Evolutionary conservation across 35 echinoderm and acorn worm genomes (phyloP).

Genomic region (Ophiothrix spiculata): DNA sequence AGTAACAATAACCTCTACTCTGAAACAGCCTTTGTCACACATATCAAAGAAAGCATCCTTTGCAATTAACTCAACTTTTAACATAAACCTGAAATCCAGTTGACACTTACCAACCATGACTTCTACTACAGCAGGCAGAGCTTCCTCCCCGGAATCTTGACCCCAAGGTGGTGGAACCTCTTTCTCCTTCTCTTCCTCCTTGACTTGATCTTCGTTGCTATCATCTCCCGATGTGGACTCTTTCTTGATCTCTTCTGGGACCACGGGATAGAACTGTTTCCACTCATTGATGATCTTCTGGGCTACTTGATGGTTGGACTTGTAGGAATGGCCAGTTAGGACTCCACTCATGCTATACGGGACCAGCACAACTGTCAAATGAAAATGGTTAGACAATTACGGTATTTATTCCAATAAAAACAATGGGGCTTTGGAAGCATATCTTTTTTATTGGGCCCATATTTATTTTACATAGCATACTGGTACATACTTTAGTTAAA

Average conservation of each 20-base stretch:
- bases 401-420: no score
- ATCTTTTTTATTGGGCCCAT: no score
- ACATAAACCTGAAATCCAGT: no score
- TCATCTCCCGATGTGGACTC: conserved; percentile 12
- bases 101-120: conserved; percentile 90
- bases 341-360: conserved; percentile 92
- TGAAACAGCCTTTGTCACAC: no score
- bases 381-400: no score
- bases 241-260: conserved; percentile 37
- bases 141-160: conserved; percentile 19
- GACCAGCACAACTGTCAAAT: conserved; percentile 77
- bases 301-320: conserved; percentile 42
- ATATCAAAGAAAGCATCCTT: no score
- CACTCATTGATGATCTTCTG: conserved; percentile 74
- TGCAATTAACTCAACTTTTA: no score
- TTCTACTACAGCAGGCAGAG: conserved; percentile 81
- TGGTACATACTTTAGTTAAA: no score
- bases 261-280: conserved; percentile 90
- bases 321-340: conserved; percentile 77
- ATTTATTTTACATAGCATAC: no score
- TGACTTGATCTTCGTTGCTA: background rate
- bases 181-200: conserved; percentile 54
- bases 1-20: no score
- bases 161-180: background rate
- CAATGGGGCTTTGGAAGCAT: no score